Evolutionary conservation across 2,113 vertebrate species (phyloP).

Genomic region (Phalacrocorax brasilianus): DNA sequence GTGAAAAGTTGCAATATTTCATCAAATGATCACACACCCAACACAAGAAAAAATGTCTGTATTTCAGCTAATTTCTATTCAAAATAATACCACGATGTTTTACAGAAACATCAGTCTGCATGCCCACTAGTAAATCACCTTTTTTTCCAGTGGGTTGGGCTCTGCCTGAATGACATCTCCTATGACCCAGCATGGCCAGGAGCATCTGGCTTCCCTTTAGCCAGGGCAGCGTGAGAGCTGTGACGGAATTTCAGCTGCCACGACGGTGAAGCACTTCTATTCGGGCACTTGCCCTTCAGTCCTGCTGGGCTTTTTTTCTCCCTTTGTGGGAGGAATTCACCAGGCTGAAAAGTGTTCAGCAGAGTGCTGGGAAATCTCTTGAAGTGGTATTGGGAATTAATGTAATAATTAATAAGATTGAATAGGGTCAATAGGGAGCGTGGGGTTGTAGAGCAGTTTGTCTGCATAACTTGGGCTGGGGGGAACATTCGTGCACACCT

Average conservation of each 20-base stretch:
- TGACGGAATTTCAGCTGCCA: neutral
- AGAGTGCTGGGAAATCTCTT: neutral
- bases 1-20: neutral
- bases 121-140: no score
- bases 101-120: neutral
- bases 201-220: neutral
- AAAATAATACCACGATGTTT: neutral
- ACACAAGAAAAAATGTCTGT: neutral
- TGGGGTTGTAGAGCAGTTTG: neutral
- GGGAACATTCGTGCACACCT: fast-evolving
- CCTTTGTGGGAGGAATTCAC: neutral
- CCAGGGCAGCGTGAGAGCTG: neutral
- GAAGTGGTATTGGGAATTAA: neutral
- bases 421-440: neutral
- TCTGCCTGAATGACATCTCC: neutral
- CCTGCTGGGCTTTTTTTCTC: fast-evolving
- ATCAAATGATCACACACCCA: neutral
- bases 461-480: neutral
- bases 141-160: neutral
- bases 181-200: neutral
- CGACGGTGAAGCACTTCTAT: neutral
- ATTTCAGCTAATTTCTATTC: neutral
- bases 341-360: neutral
- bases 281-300: neutral
- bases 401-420: neutral